A percentile compares a stretch with the other conserved stretches of the same genome.
These are phyloP conservation scores for Drosophila borborema DNA, from an alignment of 2,888 invertebrate species.

Conservation along the genomic window DNA sequence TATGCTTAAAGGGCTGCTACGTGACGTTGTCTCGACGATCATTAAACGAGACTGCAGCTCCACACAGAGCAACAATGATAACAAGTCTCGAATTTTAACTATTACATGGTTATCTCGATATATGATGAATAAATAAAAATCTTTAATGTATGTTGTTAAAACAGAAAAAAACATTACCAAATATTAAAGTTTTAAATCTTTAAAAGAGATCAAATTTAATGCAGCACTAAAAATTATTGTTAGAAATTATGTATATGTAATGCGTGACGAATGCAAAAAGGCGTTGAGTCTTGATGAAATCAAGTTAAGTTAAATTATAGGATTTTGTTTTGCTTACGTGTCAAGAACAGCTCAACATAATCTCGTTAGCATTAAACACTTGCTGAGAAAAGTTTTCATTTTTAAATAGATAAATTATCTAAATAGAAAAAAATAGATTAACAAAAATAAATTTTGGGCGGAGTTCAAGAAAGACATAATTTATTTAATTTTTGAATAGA, in stretches of 20 bases:
- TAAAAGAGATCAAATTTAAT: not conserved
- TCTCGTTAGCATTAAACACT: too few species aligned
- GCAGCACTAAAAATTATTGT: not conserved
- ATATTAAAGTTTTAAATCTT: not conserved
- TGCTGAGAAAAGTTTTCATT: too few species aligned
- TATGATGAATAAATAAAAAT: not conserved
- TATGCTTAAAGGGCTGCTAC: conserved; percentile 27
- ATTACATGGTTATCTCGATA: not conserved
- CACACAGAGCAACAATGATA: not conserved
- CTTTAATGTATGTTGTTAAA: not conserved
- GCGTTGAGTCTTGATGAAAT: not conserved
- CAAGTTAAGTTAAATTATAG: not conserved
- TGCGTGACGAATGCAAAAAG: not conserved
- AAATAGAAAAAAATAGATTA: too few species aligned
- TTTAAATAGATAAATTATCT: too few species aligned
- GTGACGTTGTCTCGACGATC: conserved; percentile 27
- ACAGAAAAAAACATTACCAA: not conserved
- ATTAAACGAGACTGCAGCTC: conserved; percentile 10
- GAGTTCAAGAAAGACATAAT: too few species aligned
- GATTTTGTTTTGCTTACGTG: too few species aligned
- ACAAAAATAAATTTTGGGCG: too few species aligned
- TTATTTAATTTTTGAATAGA: too few species aligned
- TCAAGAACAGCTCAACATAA: too few species aligned
- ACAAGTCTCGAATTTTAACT: conserved; percentile 3
- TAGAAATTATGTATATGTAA: not conserved